Conservation (phyloP, 2,797 vertebrate species). For the Neosilurus hyrtlii region DNA sequence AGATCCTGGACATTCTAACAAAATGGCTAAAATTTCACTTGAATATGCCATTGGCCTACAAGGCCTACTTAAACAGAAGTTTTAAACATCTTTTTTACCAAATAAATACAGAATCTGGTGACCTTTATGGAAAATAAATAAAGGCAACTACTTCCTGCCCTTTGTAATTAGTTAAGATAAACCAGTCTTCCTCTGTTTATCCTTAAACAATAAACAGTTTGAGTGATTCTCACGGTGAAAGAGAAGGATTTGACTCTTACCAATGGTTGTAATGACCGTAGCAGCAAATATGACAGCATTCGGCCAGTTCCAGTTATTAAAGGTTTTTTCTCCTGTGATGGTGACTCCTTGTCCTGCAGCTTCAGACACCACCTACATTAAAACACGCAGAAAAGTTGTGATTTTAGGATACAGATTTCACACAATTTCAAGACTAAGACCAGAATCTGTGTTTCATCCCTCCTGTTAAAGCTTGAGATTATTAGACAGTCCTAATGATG, state of each 20-base stretch:
- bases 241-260: slow-evolving; percentile 65
- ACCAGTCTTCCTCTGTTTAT: slow-evolving; percentile 36
- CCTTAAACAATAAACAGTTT: slow-evolving; percentile 33
- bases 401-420: background rate
- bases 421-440: background rate
- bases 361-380: slow-evolving; percentile 82
- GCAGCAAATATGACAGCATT: slow-evolving; percentile 98
- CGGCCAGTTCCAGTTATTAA: slow-evolving; percentile 99
- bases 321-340: slow-evolving; percentile 89
- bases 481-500: slow-evolving; percentile 47
- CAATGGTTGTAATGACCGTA: slow-evolving; percentile 97
- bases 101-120: slow-evolving; percentile 24
- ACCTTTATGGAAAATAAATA: slow-evolving; percentile 30
- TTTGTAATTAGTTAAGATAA: slow-evolving; percentile 31
- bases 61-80: background rate
- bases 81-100: slow-evolving; percentile 27
- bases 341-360: slow-evolving; percentile 92
- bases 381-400: background rate
- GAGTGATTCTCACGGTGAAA: slow-evolving; percentile 5
- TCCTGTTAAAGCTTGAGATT: slow-evolving; percentile 54
- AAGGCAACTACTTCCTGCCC: slow-evolving; percentile 38
- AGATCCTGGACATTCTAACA: slow-evolving; percentile 26
- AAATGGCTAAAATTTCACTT: slow-evolving; percentile 23
- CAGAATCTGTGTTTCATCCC: slow-evolving; percentile 60
- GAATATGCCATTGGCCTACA: background rate